These are phyloP conservation scores for Dicranocentrus wangi DNA, from an alignment of 2,888 invertebrate genomes.

Conservation along the genomic window DNA sequence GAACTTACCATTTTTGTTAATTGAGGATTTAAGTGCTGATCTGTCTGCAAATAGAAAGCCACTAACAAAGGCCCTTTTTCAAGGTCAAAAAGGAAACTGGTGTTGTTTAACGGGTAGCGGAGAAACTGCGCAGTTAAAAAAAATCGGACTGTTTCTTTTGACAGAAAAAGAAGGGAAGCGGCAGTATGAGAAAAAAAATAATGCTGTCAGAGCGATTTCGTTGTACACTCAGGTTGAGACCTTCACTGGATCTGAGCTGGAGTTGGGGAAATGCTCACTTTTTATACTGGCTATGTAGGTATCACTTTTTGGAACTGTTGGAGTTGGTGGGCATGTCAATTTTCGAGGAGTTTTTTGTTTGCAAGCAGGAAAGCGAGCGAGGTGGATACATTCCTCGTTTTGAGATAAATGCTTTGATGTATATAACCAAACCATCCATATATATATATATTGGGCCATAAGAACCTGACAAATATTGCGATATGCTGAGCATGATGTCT, in stretches of 20 bases:
- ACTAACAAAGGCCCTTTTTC: neutral
- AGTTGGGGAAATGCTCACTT: conserved; percentile 26
- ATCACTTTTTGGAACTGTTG: conserved; percentile 7
- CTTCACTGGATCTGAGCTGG: conserved; percentile 56
- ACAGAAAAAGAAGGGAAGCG: conserved; percentile 37
- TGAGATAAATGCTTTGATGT: no score
- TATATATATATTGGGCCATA: no score
- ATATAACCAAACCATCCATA: no score
- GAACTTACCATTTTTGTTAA: conserved; percentile 22
- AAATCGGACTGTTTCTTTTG: conserved; percentile 1
- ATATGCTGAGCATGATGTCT: no score
- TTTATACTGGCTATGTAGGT: conserved; percentile 32
- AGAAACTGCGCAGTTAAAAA: conserved; percentile 45
- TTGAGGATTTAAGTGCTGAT: neutral
- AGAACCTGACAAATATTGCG: no score
- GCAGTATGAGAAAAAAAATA: no score
- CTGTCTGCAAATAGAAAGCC: neutral
- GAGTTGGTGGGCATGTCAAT: no score
- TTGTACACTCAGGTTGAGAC: conserved; percentile 33
- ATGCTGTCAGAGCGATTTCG: no score
- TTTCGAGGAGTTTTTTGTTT: no score
- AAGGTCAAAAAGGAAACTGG: neutral
- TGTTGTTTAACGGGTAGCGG: neutral
- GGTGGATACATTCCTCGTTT: no score
- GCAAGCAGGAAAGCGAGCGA: no score